phyloP scores from a whole-genome alignment of 2,113 vertebrate species.

The Myiagra hebetior region DNA sequence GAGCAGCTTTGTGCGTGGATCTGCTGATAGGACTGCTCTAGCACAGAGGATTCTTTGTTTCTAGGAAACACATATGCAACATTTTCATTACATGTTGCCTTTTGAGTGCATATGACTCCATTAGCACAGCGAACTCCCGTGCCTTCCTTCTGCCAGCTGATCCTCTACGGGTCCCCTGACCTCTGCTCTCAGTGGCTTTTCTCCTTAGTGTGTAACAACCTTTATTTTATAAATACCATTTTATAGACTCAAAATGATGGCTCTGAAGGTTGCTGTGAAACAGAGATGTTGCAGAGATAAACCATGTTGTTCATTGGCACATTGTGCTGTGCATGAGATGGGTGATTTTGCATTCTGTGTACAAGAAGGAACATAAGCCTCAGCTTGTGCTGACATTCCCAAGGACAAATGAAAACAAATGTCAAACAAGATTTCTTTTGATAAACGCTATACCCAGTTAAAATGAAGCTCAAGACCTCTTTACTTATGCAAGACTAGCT shows the following conservation, averaged over 20 bases:
- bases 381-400: neutral
- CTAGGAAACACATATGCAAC: neutral
- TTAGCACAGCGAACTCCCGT: neutral
- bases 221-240: neutral
- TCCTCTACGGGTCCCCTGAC: neutral
- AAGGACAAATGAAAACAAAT: neutral
- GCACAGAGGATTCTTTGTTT: neutral
- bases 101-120: neutral
- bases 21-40: neutral
- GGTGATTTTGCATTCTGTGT: neutral
- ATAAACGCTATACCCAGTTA: neutral
- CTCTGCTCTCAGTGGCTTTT: neutral
- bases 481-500: neutral
- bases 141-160: neutral
- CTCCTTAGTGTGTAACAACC: neutral
- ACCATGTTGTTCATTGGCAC: neutral
- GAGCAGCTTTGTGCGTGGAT: neutral
- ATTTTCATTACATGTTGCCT: neutral
- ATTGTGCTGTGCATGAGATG: rapidly evolving
- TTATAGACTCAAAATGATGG: neutral
- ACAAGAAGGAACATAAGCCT: neutral
- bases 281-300: neutral
- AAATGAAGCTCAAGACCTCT: neutral
- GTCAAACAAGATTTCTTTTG: neutral
- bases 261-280: neutral